Base-by-base conservation (phyloP, 2,113 vertebrate genomes). In the Bucco capensis region DNA sequence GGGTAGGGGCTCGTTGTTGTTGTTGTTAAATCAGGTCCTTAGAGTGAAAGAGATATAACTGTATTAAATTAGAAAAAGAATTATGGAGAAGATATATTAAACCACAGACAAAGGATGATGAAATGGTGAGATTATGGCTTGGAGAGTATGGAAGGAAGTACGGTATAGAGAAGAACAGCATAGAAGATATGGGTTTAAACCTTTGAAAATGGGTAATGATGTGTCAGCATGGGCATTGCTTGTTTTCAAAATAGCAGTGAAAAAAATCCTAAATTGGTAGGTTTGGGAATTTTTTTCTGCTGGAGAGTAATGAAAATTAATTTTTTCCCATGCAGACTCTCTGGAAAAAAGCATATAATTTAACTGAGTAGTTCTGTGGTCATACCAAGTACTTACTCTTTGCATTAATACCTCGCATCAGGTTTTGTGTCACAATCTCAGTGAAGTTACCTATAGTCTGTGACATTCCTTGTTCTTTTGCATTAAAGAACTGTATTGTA, bases 311-410 rank as follows among this genome's bases (percentile, higher is more conserved):
- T 91, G 83, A 87, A 95, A 91, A 87, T 91, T 92, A 89, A 60
- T 88, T 93, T 96, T n/a, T 96, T 96, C 78, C 94, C 84, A 90
- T 95, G 97, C 93, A 95, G 94, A 92, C 70, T 94, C 75, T 95
- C 91, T 96, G 95, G 88, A 89, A 93, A 86, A 93, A 93, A 89
- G 92, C 81, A 94, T 93, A 47, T 88, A 94, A 93, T 94, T 94
- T 88, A 93, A 77, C 95, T 94, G 95, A 67, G 64, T 94, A 90
- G 31, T 50, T 93, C 94, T 95, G 19, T 95, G 87, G 87, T 91
- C 47, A 54, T 94, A 76, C 25, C 92, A 77, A 23, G 95, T 98
- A 98, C 98, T 98, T 98, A 98, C 98, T 97, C 96, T 97, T 97
- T 84, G 88, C 82, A 96, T 96, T 96, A 96, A 97, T 97, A 96